Base-by-base conservation (phyloP, 2,888 invertebrate species). In the Hypercompe scribonia region DNA sequence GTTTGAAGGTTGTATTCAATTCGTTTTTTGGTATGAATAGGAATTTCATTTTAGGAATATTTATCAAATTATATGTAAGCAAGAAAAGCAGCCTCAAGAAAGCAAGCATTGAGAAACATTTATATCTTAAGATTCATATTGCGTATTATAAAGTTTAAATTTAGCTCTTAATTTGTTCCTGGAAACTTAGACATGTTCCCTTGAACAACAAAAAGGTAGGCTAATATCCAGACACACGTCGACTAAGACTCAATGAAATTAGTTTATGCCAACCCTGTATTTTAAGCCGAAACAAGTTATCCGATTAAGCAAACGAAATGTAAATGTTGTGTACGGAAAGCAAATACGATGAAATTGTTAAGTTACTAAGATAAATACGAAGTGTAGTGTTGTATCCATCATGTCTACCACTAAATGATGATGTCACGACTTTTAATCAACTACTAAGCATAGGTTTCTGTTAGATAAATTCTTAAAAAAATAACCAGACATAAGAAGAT, bases 341-440 rank as follows among this genome's bases (percentile, higher is more conserved):
- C 89, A 91, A 91, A 91, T 86, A 88, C 89, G 90, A 90, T 89
- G 88, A 89, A 89, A 90, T 89, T 90, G 88, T 89, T 89, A 89
- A 88, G 85, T 86, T 88, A 87, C 88, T 85, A 90, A 90, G 89
- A 87, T 89, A 90, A 88, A 90, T 88, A 89, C 87, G 84, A 88
- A 86, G 83, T 84, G 83, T 83, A 84, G 85, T 75, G 66, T 72
- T 73, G 74, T 65, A 39, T 54, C 73, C 75, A 70, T 76, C 78
- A 84, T 76, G 78, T 69, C 68, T 66, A 67, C 72, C 31, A 61
- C 31, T n/a, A 71, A 78, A 80, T 73, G 78, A 78, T 80, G 81
- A 80, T 42, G 80, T 81, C 84, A 81, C 77, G 80, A 83, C 78
- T 79, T 83, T 79, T 80, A 78, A 84, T 82, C 74, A 76, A 65